Conservation (phyloP, 2,797 vertebrate genomes). For the Lepus townsendii region DNA sequence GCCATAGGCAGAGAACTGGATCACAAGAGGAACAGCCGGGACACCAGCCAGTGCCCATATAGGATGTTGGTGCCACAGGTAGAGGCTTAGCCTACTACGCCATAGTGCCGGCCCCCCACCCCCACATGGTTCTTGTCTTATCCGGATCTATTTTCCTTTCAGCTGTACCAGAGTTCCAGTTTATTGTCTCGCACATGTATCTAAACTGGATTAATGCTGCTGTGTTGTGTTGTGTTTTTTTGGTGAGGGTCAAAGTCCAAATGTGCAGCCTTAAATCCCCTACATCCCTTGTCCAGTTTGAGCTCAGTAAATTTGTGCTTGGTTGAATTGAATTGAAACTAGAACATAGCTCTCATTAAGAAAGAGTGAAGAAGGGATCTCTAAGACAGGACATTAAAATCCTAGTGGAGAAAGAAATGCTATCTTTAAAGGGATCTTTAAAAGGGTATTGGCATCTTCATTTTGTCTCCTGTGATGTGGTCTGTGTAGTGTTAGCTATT, state of each 20-base stretch:
- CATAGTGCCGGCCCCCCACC: no score
- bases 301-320: neutral
- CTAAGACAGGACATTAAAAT: neutral
- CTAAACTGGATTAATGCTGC: neutral
- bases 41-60: no score
- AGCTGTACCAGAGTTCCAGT: neutral
- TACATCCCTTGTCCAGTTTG: neutral
- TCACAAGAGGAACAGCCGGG: no score
- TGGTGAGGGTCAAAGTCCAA: neutral
- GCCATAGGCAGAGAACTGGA: no score
- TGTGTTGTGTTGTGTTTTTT: neutral
- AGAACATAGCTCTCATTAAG: neutral
- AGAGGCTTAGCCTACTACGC: no score
- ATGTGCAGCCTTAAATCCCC: neutral
- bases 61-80: no score
- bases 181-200: neutral
- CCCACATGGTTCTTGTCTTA: neutral
- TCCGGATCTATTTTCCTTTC: neutral
- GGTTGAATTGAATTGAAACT: constrained; percentile 23
- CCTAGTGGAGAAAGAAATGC: neutral
- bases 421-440: constrained; percentile 8
- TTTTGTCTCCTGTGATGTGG: neutral
- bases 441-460: neutral
- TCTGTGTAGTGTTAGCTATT: constrained; percentile 5
- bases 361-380: neutral